Percentiles rank a stretch among this genome's conserved stretches.
Conservation (phyloP, 2,113 vertebrate species). For the Baryphthengus martii region DNA sequence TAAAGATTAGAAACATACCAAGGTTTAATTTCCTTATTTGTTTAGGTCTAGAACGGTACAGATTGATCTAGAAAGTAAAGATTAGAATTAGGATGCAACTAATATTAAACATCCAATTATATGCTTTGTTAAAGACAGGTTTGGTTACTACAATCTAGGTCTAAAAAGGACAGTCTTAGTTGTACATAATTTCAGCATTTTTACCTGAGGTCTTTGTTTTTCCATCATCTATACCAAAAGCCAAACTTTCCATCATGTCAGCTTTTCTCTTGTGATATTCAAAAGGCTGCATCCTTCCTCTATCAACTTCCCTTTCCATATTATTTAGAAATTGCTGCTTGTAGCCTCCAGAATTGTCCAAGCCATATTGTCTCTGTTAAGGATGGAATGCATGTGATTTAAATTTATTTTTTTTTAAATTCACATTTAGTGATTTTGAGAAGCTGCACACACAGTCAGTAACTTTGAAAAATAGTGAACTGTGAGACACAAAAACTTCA, state of each 20-base stretch:
- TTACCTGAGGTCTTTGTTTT: constrained; percentile 86
- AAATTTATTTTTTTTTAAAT: background rate
- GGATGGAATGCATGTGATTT: background rate
- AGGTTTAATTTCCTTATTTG: background rate
- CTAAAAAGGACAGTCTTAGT: background rate
- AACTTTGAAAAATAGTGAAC: background rate
- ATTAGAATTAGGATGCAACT: background rate
- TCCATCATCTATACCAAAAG: constrained; percentile 87
- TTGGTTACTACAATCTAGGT: background rate
- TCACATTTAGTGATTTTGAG: background rate
- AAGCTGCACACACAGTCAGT: background rate
- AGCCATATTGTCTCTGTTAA: constrained; percentile 84
- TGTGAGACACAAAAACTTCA: background rate
- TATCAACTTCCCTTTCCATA: constrained; percentile 86
- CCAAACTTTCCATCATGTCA: constrained; percentile 88
- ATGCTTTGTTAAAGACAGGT: background rate
- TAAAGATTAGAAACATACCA: background rate
- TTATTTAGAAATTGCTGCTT: constrained; percentile 82
- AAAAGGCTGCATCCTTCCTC: constrained; percentile 82
- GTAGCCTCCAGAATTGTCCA: constrained; percentile 88
- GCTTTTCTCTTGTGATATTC: constrained; percentile 87
- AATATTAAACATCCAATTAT: background rate
- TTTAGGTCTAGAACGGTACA: background rate
- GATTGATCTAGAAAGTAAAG: background rate
- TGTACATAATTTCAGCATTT: background rate